A percentile compares a stretch with the other conserved stretches of the same genome.
Evolutionary conservation across 1,140 invertebrate species (phyloP).

Genomic region (Cryptotermes secundus): DNA sequence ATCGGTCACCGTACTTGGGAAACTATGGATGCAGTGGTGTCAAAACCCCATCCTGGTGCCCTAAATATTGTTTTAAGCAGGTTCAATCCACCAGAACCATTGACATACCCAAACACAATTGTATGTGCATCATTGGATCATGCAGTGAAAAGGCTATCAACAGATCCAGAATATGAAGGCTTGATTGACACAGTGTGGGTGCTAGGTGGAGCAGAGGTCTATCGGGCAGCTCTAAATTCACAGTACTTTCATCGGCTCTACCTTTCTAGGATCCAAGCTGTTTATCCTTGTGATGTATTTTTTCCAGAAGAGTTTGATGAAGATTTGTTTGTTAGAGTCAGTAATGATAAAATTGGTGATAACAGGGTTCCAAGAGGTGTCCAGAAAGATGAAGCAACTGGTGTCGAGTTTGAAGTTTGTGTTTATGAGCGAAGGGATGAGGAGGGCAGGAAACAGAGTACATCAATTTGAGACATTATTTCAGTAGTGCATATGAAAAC

Average conservation of each 20-base stretch:
- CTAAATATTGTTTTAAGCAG: conserved; percentile 34
- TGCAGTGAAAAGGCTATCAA: conserved; percentile 24
- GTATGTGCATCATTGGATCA: conserved; percentile 32
- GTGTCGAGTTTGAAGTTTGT: conserved; percentile 17
- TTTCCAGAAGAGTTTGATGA: conserved; percentile 32
- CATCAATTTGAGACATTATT: too few relatives aligned
- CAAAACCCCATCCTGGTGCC: conserved; percentile 31
- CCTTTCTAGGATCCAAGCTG: conserved; percentile 28
- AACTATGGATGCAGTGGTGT: conserved; percentile 33
- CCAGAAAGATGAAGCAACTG: conserved; percentile 16
- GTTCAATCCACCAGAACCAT: background rate
- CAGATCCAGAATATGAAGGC: background rate
- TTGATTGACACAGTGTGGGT: conserved; percentile 35
- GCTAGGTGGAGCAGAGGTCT: conserved; percentile 32
- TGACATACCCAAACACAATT: conserved; percentile 29
- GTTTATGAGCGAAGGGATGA: conserved; percentile 18
- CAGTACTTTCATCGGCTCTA: conserved; percentile 34
- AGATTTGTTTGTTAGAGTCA: background rate
- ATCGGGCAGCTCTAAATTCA: conserved; percentile 24
- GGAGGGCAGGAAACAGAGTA: too few relatives aligned
- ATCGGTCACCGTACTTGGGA: conserved; percentile 36
- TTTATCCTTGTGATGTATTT: conserved; percentile 32
- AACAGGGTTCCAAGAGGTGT: conserved; percentile 19
- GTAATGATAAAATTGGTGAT: conserved; percentile 20
- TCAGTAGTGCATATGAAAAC: too few relatives aligned